Percentiles rank a stretch among this genome's conserved stretches.
Conservation (phyloP, 2,888 invertebrate species). For the Gymnoscelis rufifasciata region DNA sequence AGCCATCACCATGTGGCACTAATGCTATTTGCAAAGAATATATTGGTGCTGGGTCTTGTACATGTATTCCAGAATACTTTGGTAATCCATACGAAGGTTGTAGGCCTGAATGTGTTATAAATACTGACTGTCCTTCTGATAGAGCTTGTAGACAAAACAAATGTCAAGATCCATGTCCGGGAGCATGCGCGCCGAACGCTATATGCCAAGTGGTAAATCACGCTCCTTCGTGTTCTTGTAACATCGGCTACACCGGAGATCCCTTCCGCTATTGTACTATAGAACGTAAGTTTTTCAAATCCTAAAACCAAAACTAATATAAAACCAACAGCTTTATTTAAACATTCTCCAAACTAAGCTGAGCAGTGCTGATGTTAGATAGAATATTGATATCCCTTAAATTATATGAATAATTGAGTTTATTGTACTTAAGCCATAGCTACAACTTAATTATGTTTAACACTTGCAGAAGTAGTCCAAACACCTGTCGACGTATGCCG, state of each 20-base stretch:
- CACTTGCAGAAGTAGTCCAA: slow-evolving; percentile 46
- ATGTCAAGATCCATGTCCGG: slow-evolving; percentile 87
- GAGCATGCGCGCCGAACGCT: slow-evolving; percentile 87
- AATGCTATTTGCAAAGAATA: slow-evolving; percentile 82
- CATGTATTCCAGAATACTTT: slow-evolving; percentile 83
- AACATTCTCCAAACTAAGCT: no score
- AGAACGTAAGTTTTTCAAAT: slow-evolving; percentile 70
- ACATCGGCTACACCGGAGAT: slow-evolving; percentile 84
- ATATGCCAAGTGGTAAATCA: slow-evolving; percentile 86
- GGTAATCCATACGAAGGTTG: slow-evolving; percentile 89
- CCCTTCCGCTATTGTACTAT: slow-evolving; percentile 82
- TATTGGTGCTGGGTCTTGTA: slow-evolving; percentile 82
- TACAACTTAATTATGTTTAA: not conserved
- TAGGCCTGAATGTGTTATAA: slow-evolving; percentile 84
- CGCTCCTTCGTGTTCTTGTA: slow-evolving; percentile 84
- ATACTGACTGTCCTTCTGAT: slow-evolving; percentile 84
- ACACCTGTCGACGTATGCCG: slow-evolving; percentile 78
- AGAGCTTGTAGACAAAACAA: slow-evolving; percentile 85
- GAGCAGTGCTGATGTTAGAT: no score
- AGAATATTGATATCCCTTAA: no score
- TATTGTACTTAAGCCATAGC: not conserved
- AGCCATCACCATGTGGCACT: slow-evolving; percentile 82
- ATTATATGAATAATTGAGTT: no score
- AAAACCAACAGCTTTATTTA: no score
- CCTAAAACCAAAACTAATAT: not conserved